phyloP scores from a whole-genome alignment of 2,113 vertebrate genomes.

The Chloebia gouldiae region DNA sequence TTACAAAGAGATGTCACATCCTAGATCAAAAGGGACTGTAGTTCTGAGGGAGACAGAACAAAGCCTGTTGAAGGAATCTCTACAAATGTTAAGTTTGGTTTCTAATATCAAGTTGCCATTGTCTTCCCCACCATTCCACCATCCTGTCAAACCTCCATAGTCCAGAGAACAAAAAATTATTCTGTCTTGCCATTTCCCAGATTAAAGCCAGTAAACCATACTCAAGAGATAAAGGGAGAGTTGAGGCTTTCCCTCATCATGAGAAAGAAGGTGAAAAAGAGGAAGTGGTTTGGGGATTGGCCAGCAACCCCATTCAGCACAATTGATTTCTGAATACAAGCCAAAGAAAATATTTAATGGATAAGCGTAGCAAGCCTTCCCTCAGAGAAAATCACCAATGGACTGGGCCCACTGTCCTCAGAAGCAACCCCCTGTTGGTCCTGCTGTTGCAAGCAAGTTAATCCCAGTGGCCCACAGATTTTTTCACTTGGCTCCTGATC shows the following conservation, averaged over 20 bases:
- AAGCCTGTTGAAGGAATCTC: background rate
- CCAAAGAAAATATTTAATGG: background rate
- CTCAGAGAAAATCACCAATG: background rate
- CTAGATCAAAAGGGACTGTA: background rate
- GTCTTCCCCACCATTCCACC: background rate
- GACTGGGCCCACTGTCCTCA: background rate
- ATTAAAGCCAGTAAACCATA: background rate
- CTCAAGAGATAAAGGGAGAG: background rate
- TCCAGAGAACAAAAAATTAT: background rate
- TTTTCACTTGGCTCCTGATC: background rate
- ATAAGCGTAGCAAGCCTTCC: background rate
- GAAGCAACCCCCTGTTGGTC: background rate
- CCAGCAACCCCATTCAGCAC: background rate
- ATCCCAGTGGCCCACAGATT: background rate
- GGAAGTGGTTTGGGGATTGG: background rate
- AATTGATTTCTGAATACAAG: background rate
- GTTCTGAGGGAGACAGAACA: background rate
- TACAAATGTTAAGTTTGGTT: background rate
- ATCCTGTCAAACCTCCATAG: background rate
- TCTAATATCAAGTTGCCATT: background rate
- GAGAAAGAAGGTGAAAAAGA: background rate
- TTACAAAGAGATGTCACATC: background rate
- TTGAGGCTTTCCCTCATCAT: background rate
- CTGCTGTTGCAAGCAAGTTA: background rate
- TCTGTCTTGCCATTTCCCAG: background rate